Conservation (phyloP, 2,888 invertebrate genomes). For the Cheilosia impressa region DNA sequence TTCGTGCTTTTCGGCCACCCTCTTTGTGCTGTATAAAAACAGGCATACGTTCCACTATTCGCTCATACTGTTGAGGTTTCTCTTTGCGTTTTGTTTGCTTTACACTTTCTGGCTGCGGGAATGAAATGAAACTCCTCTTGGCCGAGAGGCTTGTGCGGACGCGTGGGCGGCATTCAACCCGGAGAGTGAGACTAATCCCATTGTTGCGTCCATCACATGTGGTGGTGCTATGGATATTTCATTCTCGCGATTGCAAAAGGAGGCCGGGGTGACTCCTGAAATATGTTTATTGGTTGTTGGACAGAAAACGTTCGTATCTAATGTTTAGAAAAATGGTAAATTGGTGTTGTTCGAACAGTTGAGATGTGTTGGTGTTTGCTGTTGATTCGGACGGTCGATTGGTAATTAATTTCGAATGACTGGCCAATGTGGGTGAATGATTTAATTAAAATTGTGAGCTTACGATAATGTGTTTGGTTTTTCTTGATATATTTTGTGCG, state of each 20-base stretch:
- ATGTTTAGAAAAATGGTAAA: slow-evolving; percentile 2
- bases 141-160: slow-evolving; percentile 3
- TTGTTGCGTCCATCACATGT: slow-evolving; percentile 28
- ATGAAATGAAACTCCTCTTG: slow-evolving; percentile 32
- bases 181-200: slow-evolving; percentile 29
- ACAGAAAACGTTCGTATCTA: not conserved
- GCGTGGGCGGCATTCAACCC: slow-evolving; percentile 35
- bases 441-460: slow-evolving; percentile 20
- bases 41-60: not conserved
- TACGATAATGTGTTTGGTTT: slow-evolving; percentile 21
- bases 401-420: slow-evolving; percentile 45
- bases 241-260: slow-evolving; percentile 11
- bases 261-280: slow-evolving; percentile 14
- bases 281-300: slow-evolving; percentile 14
- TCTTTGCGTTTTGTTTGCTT: slow-evolving; percentile 21
- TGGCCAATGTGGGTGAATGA: slow-evolving; percentile 14
- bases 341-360: slow-evolving; percentile 8
- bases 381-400: slow-evolving; percentile 8
- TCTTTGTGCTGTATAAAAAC: not conserved
- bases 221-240: not conserved
- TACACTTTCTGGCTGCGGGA: slow-evolving; percentile 23
- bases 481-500: slow-evolving; percentile 14
- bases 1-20: slow-evolving; percentile 23
- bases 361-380: slow-evolving; percentile 6
- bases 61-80: slow-evolving; percentile 3